Evolutionary conservation across 2,113 vertebrate species (phyloP).

Genomic region (Antechinus flavipes): DNA sequence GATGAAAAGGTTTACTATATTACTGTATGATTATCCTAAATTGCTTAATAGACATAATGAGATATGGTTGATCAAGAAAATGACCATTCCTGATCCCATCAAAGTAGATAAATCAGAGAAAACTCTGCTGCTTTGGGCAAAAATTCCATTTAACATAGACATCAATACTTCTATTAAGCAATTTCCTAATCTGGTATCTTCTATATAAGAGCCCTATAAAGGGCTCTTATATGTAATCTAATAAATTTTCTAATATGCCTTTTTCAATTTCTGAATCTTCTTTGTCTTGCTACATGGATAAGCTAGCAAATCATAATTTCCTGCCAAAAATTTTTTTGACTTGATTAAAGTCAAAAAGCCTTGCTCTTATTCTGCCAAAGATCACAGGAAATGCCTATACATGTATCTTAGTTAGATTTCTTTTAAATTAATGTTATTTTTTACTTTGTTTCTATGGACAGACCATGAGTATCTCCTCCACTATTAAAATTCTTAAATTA

Average conservation of each 20-base stretch:
- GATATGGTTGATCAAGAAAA: conserved; percentile 86
- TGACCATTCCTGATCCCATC: not conserved
- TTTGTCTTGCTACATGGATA: not conserved
- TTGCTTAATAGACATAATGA: conserved; percentile 87
- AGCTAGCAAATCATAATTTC: not conserved
- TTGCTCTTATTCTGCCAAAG: not conserved
- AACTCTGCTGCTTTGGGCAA: conserved; percentile 29
- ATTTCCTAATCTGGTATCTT: not conserved
- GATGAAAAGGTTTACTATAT: conserved; percentile 86
- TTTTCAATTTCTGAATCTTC: conserved; percentile 38
- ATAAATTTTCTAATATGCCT: conserved; percentile 44
- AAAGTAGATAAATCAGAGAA: conserved; percentile 57
- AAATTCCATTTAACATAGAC: conserved; percentile 42
- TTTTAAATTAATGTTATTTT: not conserved
- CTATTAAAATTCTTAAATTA: conserved; percentile 43
- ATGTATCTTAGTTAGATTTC: not conserved
- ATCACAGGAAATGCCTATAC: not conserved
- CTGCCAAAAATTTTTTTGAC: not conserved
- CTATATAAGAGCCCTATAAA: not conserved
- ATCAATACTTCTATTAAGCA: not conserved
- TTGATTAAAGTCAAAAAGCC: not conserved
- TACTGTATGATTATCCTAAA: conserved; percentile 87
- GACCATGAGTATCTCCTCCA: not conserved
- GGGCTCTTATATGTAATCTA: not conserved
- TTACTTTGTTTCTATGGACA: not conserved